Conservation (phyloP, 2,797 vertebrate genomes). For the Threskiornis aethiopicus region DNA sequence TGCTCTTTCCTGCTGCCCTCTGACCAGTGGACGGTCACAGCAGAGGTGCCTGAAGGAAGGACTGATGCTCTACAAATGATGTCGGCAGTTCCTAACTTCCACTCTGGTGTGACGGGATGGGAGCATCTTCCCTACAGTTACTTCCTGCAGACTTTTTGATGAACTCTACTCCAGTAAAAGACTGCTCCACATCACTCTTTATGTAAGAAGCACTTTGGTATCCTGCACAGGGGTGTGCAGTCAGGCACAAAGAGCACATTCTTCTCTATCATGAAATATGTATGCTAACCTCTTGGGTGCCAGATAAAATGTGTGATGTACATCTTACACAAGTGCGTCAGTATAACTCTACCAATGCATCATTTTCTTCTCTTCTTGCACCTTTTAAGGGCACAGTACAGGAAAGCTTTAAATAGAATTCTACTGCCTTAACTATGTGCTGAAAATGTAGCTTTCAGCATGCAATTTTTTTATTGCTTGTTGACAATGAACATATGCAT, state of each 20-base stretch:
- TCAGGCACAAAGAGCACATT: slow-evolving; percentile 53
- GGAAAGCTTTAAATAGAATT: neutral
- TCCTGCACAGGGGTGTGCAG: slow-evolving; percentile 13
- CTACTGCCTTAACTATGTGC: neutral
- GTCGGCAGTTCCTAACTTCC: neutral
- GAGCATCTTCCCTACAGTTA: neutral
- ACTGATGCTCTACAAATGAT: neutral
- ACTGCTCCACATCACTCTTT: neutral
- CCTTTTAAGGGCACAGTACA: neutral
- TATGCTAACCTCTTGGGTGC: slow-evolving; percentile 23
- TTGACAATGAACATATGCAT: neutral
- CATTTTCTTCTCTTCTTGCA: neutral
- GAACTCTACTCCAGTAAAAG: slow-evolving; percentile 4
- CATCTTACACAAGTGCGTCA: neutral
- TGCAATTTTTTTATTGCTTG: neutral
- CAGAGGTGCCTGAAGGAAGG: neutral
- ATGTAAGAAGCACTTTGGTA: slow-evolving; percentile 35
- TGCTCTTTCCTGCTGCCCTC: neutral
- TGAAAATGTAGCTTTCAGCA: neutral
- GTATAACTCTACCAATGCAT: neutral
- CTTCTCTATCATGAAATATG: slow-evolving; percentile 47
- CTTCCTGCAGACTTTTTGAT: neutral
- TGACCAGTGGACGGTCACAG: neutral
- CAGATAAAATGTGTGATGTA: slow-evolving; percentile 8
- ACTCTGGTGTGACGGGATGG: neutral